Conservation (phyloP, 1,140 invertebrate genomes). For the Anoplophora glabripennis region DNA sequence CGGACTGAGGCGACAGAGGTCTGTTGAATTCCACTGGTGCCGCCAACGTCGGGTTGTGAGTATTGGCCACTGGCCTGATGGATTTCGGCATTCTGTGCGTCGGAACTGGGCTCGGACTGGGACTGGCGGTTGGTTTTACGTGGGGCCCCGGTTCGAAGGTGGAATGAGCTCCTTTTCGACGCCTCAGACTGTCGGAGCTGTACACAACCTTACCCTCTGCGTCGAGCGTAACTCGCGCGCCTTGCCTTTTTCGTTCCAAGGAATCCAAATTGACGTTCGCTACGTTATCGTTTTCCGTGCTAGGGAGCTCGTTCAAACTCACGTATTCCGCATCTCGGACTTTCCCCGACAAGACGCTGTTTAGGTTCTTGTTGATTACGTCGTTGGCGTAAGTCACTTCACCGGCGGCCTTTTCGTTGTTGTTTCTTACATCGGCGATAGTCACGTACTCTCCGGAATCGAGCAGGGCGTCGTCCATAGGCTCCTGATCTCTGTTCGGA, state of each 20-base stretch:
- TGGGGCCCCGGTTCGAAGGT: constrained; percentile 81
- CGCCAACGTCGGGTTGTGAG: constrained; percentile 22
- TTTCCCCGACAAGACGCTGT: constrained; percentile 55
- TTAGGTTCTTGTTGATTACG: constrained; percentile 55
- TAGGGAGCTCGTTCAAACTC: constrained; percentile 75
- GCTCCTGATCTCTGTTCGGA: constrained; percentile 16
- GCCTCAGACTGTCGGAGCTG: constrained; percentile 80
- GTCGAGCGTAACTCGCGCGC: constrained; percentile 80
- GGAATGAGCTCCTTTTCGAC: constrained; percentile 76
- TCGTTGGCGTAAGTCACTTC: constrained; percentile 56
- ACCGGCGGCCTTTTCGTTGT: constrained; percentile 59
- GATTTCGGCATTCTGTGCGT: constrained; percentile 45
- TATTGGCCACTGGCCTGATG: constrained; percentile 47
- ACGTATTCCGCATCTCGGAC: constrained; percentile 71
- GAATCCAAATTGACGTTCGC: constrained; percentile 48
- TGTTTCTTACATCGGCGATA: constrained; percentile 76
- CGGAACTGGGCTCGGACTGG: constrained; percentile 51
- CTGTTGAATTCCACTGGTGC: constrained; percentile 27
- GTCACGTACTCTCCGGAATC: constrained; percentile 79
- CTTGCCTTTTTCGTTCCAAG: constrained; percentile 57
- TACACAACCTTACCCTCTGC: constrained; percentile 87
- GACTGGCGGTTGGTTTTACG: constrained; percentile 54
- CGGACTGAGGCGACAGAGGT: constrained; percentile 53
- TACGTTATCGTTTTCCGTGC: constrained; percentile 52
- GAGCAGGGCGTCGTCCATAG: constrained; percentile 27